Evolutionary conservation across 2,888 invertebrate species (phyloP), one percentile per base, ranked within the genome.

Genomic region (Cylindroiulus punctatus): DNA sequence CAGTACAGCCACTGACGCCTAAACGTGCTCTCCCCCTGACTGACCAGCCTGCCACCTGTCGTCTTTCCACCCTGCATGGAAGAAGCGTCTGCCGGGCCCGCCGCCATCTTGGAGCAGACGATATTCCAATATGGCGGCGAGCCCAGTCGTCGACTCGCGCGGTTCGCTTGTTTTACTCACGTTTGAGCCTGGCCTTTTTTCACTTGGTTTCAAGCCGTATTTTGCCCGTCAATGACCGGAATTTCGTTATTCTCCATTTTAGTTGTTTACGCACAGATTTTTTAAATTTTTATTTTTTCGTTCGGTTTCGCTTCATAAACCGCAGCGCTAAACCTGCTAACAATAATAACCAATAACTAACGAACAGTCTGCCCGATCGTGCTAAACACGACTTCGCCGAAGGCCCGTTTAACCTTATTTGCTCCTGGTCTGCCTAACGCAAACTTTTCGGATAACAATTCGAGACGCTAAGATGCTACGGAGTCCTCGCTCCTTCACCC

Each of bases 21-120:
- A 86, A 26, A 52, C 65, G 65, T 84, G 84, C 84, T 84, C 52
- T 47, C 44, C 47, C 84, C 84, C 84, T 47, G 26, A 86, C 86
- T 86, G 86, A 86, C 81, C 42, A 86, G 86, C 86, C 86, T 86
- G 86, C 86, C 85, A 44, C 57, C 85, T 86, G 81, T 81, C 81
- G 86, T 86, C 86, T 84, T 42, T 84, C 47, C 2, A 36, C 36
- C 84, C 44, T 19, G 84, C 84, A 42, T 47, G 84, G 30, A 42
- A 65, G 65, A 65, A 26, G 10, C 12, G 22, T 1, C 5, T 26
- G 26, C 65, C 57, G 22, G 8, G 65, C 1, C 22, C 12, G 65
- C 26, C 65, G 22, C 22, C 65, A 22, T 65, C 22, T 57, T 36
- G 36, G 2, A n/a, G n/a, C n/a, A n/a, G n/a, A n/a, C n/a, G n/a